Base-by-base conservation (phyloP, 2,113 vertebrate species). In the Leptodactylus fuscus region DNA sequence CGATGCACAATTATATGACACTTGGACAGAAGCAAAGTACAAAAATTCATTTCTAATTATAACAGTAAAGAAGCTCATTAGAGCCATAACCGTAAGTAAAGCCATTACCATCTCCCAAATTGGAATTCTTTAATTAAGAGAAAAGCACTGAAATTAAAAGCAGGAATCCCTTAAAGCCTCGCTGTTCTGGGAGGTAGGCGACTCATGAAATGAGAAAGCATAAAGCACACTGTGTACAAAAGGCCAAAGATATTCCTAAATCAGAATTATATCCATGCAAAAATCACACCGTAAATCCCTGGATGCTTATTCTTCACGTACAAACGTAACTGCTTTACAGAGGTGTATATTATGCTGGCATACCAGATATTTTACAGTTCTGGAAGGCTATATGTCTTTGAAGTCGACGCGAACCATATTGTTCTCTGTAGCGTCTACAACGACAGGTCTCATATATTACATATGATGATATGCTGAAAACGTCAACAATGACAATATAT, bases 61-160 rank as follows among this genome's bases (percentile, higher is more conserved):
- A 85, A 77, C 82, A 77, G 41, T 67, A 85, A 77, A 85, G 73
- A 85, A 85, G 53, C 71, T 85, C 82, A 85, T 77, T 85, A 85
- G 58, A 77, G 58, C 82, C 49, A 67, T 85, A 77, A 85, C 74
- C 75, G 73, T 76, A 77, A 78, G 58, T 71, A 76, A 41, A 67
- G 82, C 49, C 82, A 83, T 85, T 85, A 85, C 53, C 58, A 67
- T 65, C 55, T 76, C 82, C 73, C 82, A 85, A 77, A 85, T 76
- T 77, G 41, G 58, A 62, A 62, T 76, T 77, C 71, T 85, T 85
- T 85, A 85, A 85, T 85, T 85, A 85, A 85, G 73, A 85, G 82
- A 85, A 85, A 65, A 65, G 71, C 82, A 49, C 36, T 53, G 82
- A 77, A 85, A 77, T 85, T 76, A 85, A 85, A 62, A 77, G 82